phyloP scores from a whole-genome alignment of 1,140 invertebrate species.

The Nymphalis io region DNA sequence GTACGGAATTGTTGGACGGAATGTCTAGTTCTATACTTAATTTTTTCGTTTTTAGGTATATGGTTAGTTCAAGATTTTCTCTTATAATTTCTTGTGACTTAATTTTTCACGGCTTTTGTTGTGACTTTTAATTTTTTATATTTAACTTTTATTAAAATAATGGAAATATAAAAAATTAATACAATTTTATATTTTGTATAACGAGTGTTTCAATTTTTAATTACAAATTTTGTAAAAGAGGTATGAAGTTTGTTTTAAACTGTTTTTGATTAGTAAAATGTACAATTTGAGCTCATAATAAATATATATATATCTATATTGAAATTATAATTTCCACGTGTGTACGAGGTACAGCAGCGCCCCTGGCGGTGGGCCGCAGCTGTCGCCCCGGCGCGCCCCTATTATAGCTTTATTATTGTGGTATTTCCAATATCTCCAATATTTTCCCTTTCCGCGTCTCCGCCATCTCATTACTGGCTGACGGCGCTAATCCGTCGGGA shows the following conservation, averaged over 20 bases:
- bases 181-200: too few species aligned
- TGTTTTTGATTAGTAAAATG: too few species aligned
- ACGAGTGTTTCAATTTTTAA: too few species aligned
- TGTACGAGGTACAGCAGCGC: slow-evolving; percentile 44
- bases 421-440: slow-evolving; percentile 55
- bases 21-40: not conserved
- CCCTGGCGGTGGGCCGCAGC: slow-evolving; percentile 43
- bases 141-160: too few species aligned
- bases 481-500: slow-evolving; percentile 74
- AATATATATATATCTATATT: too few species aligned
- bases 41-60: too few species aligned
- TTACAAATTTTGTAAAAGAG: too few species aligned
- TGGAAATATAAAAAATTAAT: too few species aligned
- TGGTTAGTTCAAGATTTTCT: too few species aligned
- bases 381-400: slow-evolving; percentile 38
- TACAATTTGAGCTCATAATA: too few species aligned
- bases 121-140: not conserved
- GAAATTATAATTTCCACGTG: not conserved
- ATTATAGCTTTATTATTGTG: slow-evolving; percentile 70
- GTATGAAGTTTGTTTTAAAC: too few species aligned
- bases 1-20: not conserved
- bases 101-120: not conserved
- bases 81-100: too few species aligned
- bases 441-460: slow-evolving; percentile 50
- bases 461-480: slow-evolving; percentile 73